Conservation (phyloP, 2,888 invertebrate genomes). For the Blastobasis lacticolella region DNA sequence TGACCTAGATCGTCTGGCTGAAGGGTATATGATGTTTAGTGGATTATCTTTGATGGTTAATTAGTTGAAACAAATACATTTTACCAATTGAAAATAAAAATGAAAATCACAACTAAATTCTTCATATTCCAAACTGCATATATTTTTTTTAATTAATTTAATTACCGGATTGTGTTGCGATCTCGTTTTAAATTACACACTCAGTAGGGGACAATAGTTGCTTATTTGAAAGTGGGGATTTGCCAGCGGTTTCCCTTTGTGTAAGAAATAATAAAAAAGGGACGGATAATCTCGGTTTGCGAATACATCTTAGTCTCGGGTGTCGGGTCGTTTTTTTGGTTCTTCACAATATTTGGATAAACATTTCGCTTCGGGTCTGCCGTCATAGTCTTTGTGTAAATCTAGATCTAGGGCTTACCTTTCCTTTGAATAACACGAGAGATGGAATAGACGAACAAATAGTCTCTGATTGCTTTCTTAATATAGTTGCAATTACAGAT, state of each 20-base stretch:
- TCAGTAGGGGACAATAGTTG: slow-evolving; percentile 15
- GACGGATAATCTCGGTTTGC: slow-evolving; percentile 23
- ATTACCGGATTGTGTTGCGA: neutral
- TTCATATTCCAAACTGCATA: no score
- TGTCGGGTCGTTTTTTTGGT: slow-evolving; percentile 13
- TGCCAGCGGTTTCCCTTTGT: slow-evolving; percentile 31
- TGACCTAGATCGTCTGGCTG: neutral
- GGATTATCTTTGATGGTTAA: neutral
- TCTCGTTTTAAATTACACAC: neutral
- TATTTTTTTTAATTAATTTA: no score
- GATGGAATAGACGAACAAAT: no score
- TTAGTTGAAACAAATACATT: no score
- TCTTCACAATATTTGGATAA: slow-evolving; percentile 4
- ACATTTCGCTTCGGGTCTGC: no score
- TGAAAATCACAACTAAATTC: no score
- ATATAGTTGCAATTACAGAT: no score
- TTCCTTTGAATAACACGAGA: no score
- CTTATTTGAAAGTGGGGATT: slow-evolving; percentile 32
- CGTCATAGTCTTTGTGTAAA: no score
- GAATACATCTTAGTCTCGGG: slow-evolving; percentile 20
- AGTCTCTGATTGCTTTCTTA: no score
- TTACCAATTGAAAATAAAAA: no score
- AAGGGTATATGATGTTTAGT: neutral
- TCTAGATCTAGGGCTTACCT: no score
- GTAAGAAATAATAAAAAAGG: slow-evolving; percentile 40